Evolutionary conservation across 2,113 vertebrate species (phyloP).

Genomic region (Gallinago undulata): DNA sequence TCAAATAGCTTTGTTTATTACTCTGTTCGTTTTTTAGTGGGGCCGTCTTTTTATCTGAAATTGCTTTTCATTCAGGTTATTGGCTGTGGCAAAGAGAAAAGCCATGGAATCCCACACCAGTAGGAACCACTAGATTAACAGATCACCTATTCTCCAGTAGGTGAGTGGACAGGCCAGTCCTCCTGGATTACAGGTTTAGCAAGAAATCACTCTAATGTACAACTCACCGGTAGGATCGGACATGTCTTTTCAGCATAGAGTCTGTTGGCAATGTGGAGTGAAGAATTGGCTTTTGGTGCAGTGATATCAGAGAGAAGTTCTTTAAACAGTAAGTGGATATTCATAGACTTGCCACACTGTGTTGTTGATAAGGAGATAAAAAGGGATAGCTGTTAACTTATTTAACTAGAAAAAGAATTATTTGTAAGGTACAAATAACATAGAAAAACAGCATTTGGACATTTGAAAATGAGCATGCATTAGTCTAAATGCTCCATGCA

Average conservation of each 20-base stretch:
- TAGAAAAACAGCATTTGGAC: neutral
- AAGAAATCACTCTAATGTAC: neutral
- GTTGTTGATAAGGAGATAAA: neutral
- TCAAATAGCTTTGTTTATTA: neutral
- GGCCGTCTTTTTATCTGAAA: neutral
- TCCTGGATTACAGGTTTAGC: neutral
- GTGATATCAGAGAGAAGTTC: constrained; percentile 29
- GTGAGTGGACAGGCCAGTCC: neutral
- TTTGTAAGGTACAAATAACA: neutral
- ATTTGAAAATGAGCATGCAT: neutral
- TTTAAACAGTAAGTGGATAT: constrained; percentile 28
- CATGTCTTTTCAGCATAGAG: constrained; percentile 40
- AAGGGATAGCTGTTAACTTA: neutral
- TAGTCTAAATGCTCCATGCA: neutral
- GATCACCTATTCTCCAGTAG: neutral
- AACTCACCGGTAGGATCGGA: constrained; percentile 52
- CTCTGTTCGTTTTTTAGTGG: neutral
- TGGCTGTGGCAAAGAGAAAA: neutral
- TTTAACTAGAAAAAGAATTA: neutral
- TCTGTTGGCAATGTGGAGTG: constrained; percentile 34
- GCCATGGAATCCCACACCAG: neutral
- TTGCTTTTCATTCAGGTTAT: neutral
- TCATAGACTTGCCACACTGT: constrained; percentile 41
- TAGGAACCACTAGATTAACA: neutral
- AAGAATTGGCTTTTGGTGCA: neutral